phyloP scores from a whole-genome alignment of 2,888 invertebrate species.

The Gortyna flavago region DNA sequence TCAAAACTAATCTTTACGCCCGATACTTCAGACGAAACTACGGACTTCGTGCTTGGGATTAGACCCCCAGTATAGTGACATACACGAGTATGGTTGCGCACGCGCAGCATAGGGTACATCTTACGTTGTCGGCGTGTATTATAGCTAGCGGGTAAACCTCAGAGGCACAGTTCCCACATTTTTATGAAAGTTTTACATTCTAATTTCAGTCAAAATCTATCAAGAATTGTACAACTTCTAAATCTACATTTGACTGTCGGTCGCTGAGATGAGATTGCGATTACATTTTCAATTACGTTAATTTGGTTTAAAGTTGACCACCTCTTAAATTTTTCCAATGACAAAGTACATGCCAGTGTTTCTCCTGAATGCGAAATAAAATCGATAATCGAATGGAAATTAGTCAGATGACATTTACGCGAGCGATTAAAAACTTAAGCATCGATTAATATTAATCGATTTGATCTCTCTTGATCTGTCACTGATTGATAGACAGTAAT shows the following conservation, averaged over 20 bases:
- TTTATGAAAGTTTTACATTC: too few relatives aligned
- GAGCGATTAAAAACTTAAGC: conserved; percentile 27
- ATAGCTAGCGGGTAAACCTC: background rate
- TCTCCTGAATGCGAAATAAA: conserved; percentile 7
- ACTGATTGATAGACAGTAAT: conserved; percentile 22
- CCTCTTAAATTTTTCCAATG: background rate
- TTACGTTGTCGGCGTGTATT: too few relatives aligned
- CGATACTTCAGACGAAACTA: too few relatives aligned
- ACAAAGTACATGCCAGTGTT: background rate
- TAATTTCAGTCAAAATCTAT: too few relatives aligned
- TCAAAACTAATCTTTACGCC: background rate
- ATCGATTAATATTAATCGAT: conserved; percentile 37
- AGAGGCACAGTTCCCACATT: background rate
- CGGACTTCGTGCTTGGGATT: too few relatives aligned
- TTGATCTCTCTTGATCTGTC: conserved; percentile 38
- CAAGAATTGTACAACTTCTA: too few relatives aligned
- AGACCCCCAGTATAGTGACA: background rate
- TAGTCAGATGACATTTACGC: conserved; percentile 3
- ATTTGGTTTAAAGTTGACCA: background rate
- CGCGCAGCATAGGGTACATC: background rate
- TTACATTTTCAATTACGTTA: too few relatives aligned
- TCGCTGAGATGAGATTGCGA: too few relatives aligned
- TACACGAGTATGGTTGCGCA: background rate
- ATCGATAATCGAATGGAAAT: conserved; percentile 17
- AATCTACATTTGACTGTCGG: too few relatives aligned